These are phyloP conservation scores for Drosophila nr. perissopoda DNA, from an alignment of 2,888 invertebrate species.

Conservation along the genomic window DNA sequence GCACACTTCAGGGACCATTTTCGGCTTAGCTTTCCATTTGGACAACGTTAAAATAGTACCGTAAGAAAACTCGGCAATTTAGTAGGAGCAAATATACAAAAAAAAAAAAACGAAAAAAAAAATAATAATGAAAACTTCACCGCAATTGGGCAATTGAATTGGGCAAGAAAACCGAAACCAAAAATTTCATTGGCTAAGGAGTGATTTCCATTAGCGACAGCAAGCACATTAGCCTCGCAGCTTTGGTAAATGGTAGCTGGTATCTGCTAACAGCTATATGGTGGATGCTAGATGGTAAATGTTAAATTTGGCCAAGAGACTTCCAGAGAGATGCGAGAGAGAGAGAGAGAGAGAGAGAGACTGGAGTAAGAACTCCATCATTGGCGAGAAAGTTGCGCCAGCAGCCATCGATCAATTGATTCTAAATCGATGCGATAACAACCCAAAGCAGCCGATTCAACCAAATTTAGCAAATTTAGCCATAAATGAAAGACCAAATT, in stretches of 20 bases:
- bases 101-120: neutral
- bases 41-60: conserved; percentile 16
- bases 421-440: conserved; percentile 68
- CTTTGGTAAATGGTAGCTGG: conserved; percentile 17
- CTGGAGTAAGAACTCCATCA: conserved; percentile 36
- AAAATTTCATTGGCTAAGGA: conserved; percentile 33
- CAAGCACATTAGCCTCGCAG: conserved; percentile 35
- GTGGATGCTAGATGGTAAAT: conserved; percentile 2
- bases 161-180: conserved; percentile 16
- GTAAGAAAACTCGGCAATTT: conserved; percentile 21
- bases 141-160: conserved; percentile 48
- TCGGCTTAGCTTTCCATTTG: conserved; percentile 34
- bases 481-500: conserved; percentile 71
- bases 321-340: neutral
- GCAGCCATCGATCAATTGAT: conserved; percentile 58
- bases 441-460: conserved; percentile 37
- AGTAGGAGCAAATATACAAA: conserved; percentile 5
- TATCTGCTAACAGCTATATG: neutral
- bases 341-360: neutral
- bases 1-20: conserved; percentile 41
- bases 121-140: conserved; percentile 7
- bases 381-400: conserved; percentile 57
- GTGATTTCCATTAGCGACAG: conserved; percentile 36
- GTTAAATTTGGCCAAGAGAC: conserved; percentile 26
- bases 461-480: conserved; percentile 77